Evolutionary conservation across 2,797 vertebrate genomes (phyloP).

Genomic region (Rallus crepitans): DNA sequence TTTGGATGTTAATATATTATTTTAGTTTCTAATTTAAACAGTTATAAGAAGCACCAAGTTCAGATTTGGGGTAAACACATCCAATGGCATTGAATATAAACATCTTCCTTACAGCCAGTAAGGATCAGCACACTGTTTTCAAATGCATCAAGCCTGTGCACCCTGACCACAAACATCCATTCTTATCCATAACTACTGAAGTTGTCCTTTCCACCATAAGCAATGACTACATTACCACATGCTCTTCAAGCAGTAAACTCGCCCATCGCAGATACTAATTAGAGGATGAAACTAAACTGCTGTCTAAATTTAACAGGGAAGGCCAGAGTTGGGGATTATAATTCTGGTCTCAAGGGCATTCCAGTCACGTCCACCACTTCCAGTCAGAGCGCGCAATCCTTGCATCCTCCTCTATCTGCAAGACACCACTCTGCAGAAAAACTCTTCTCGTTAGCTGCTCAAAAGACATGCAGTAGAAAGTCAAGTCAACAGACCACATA

Average conservation of each 20-base stretch:
- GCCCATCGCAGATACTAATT: neutral
- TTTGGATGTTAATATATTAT: neutral
- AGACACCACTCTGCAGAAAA: neutral
- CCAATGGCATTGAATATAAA: neutral
- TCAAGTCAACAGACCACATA: neutral
- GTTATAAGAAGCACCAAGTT: neutral
- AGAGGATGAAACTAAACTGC: conserved; percentile 13
- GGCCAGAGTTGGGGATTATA: neutral
- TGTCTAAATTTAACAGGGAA: conserved; percentile 49
- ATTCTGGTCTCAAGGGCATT: neutral
- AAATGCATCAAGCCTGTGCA: neutral
- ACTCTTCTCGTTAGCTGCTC: neutral
- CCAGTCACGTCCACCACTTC: neutral
- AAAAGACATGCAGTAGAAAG: neutral
- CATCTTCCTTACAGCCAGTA: neutral
- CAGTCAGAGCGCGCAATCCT: neutral
- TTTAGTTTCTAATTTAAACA: conserved; percentile 38
- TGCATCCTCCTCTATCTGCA: neutral
- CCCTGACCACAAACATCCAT: conserved; percentile 6
- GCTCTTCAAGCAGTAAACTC: neutral
- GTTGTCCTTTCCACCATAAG: neutral
- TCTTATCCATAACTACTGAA: neutral
- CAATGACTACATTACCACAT: neutral
- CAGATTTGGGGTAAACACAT: neutral
- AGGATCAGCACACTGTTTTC: neutral